Percentiles rank a stretch among this genome's conserved stretches.
phyloP scores from a whole-genome alignment of 2,888 invertebrate species.

The Aphodius granarius region DNA sequence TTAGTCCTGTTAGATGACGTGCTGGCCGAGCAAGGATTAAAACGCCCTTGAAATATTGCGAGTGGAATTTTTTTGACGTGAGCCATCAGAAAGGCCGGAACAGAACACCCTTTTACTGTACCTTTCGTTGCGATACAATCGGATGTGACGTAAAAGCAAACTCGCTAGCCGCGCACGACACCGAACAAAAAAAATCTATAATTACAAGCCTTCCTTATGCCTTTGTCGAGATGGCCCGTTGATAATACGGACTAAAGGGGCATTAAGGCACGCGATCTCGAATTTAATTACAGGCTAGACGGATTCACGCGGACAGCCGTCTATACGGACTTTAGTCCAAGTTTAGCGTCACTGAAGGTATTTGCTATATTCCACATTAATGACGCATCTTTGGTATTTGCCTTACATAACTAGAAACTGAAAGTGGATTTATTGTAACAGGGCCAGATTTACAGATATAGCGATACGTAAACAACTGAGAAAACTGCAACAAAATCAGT shows the following conservation, averaged over 20 bases:
- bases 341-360: too few species aligned
- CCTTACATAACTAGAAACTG: too few species aligned
- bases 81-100: constrained; percentile 10
- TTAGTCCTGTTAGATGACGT: background rate
- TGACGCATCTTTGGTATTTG: too few species aligned
- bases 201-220: background rate
- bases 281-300: background rate
- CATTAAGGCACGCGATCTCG: background rate
- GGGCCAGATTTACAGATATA: too few species aligned
- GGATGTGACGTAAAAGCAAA: background rate
- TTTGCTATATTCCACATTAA: too few species aligned
- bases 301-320: background rate
- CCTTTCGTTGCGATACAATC: constrained; percentile 9
- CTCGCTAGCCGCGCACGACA: background rate
- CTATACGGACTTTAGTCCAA: background rate
- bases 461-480: too few species aligned
- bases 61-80: constrained; percentile 8
- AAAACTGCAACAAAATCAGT: too few species aligned
- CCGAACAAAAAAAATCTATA: background rate
- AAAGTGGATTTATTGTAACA: too few species aligned
- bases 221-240: background rate
- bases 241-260: background rate
- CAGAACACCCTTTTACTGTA: constrained; percentile 9
- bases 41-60: background rate
- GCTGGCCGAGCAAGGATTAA: background rate